These are phyloP conservation scores for Lutraria lutraria DNA, from an alignment of 2,888 invertebrate genomes.

Conservation along the genomic window DNA sequence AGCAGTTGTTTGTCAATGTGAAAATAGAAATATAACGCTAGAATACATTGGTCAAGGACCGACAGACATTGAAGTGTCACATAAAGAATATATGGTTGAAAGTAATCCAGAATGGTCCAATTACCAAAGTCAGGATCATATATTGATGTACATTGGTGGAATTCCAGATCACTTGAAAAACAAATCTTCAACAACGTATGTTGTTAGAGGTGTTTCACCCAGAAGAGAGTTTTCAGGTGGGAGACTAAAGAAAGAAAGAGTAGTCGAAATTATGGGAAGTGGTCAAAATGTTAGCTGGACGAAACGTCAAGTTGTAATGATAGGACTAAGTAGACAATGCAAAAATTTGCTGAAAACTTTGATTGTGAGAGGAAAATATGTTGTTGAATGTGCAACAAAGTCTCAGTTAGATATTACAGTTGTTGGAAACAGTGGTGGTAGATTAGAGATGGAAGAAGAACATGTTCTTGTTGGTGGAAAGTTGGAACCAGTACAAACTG, in stretches of 20 bases:
- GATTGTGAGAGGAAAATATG: background rate
- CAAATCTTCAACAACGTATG: constrained; percentile 22
- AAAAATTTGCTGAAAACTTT: constrained; percentile 31
- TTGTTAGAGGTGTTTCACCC: constrained; percentile 46
- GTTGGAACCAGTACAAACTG: background rate
- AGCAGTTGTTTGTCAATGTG: constrained; percentile 42
- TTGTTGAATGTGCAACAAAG: constrained; percentile 39
- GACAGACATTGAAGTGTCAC: constrained; percentile 52
- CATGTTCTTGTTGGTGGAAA: background rate
- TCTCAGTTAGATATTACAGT: constrained; percentile 19
- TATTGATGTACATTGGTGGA: constrained; percentile 56
- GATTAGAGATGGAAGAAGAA: background rate
- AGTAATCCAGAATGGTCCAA: constrained; percentile 41
- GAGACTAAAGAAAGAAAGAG: constrained; percentile 22
- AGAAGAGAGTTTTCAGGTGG: background rate
- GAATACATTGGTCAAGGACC: constrained; percentile 53
- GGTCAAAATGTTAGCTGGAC: constrained; percentile 25
- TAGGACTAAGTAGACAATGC: constrained; percentile 59
- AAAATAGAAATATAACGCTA: constrained; percentile 36
- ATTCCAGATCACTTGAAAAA: constrained; percentile 54
- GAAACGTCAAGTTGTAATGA: constrained; percentile 55
- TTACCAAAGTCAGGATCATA: constrained; percentile 55
- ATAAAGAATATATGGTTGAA: constrained; percentile 43
- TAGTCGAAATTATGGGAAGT: constrained; percentile 44
- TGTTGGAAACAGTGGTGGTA: background rate